These are phyloP conservation scores for Oophaga sylvatica DNA, from an alignment of 2,797 vertebrate species.

Conservation along the genomic window DNA sequence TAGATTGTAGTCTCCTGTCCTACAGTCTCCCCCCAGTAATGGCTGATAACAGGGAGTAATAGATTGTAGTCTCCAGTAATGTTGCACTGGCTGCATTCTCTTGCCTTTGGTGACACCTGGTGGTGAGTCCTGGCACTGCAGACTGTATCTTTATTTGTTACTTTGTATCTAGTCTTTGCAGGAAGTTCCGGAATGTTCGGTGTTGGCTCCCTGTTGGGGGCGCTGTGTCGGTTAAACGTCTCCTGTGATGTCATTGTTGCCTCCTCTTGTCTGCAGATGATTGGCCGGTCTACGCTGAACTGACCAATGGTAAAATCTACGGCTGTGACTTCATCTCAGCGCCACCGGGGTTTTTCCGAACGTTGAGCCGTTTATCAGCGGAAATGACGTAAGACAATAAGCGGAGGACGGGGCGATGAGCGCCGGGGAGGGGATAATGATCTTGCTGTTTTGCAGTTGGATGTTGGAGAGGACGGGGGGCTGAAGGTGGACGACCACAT, in stretches of 20 bases:
- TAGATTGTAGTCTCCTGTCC: too few relatives aligned
- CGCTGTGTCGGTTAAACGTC: background rate
- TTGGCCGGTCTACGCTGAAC: conserved; percentile 88
- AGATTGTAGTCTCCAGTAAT: background rate
- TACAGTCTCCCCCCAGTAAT: too few relatives aligned
- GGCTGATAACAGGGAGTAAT: background rate
- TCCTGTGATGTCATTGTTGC: background rate
- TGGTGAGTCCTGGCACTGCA: background rate
- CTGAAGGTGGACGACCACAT: conserved; percentile 86
- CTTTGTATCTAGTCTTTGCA: too few relatives aligned
- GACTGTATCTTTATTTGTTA: background rate
- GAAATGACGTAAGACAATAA: conserved; percentile 82
- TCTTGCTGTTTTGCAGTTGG: conserved; percentile 76
- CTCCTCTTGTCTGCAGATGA: conserved; percentile 69
- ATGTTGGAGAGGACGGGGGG: conserved; percentile 82
- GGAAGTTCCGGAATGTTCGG: too few relatives aligned
- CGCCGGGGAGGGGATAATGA: too few relatives aligned
- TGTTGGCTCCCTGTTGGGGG: too few relatives aligned
- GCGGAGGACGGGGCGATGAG: background rate
- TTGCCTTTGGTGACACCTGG: background rate
- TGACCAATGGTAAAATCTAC: conserved; percentile 87
- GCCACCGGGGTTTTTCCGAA: conserved; percentile 92
- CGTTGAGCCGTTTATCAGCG: conserved; percentile 82
- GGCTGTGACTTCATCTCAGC: conserved; percentile 92
- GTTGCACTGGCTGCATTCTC: background rate